Evolutionary conservation across 2,888 invertebrate species (phyloP), one percentile per base, ranked within the genome.

Genomic region (Piscicola geometra): DNA sequence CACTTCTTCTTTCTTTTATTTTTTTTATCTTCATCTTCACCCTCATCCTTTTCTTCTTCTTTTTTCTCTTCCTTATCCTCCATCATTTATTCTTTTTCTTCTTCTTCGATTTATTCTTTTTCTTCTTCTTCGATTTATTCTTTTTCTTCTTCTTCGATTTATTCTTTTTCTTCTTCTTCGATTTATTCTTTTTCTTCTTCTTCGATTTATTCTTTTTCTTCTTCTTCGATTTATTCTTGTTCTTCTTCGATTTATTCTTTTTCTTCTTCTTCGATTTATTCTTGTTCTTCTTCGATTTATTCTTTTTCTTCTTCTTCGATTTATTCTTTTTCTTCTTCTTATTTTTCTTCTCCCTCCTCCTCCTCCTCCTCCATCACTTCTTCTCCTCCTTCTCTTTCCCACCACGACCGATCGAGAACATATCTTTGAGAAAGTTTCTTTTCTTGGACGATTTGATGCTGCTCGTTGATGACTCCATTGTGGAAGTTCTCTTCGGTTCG

Each of bases 71-170:
- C 41, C 36, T 66, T 25, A 30, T 50, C 60, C 70, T 56, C 74
- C 35, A 30, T 64, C 66, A 64, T 64, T 64, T 32, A 28, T 60
- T 69, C 32, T 30, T 36, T 70, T 71, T 64, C 64, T 64, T 69
- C 47, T 60, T 70, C 77, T 36, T 52, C 47, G 69, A 30, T 64
- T 60, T 52, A 9, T 30, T 47, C 71, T 47, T 71, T 47, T 64
- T 67, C 67, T 70, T 75, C 66, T 47, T 73, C 67, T 71, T 75
- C 70, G 56, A 52, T 60, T 60, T 77, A 56, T 60, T 75, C 52
- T 35, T 35, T 30, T 64, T 66, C 28, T 33, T 50, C 60, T 60
- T 56, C 74, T 30, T 41, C 41, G 47, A 64, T 64, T 64, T 32
- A 28, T 60, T 69, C 32, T 30, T 36, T 70, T 71, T 64, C 64